Evolutionary conservation across 2,797 vertebrate genomes (phyloP), one percentile per base, ranked within the genome.

Genomic region (Coluber constrictor): DNA sequence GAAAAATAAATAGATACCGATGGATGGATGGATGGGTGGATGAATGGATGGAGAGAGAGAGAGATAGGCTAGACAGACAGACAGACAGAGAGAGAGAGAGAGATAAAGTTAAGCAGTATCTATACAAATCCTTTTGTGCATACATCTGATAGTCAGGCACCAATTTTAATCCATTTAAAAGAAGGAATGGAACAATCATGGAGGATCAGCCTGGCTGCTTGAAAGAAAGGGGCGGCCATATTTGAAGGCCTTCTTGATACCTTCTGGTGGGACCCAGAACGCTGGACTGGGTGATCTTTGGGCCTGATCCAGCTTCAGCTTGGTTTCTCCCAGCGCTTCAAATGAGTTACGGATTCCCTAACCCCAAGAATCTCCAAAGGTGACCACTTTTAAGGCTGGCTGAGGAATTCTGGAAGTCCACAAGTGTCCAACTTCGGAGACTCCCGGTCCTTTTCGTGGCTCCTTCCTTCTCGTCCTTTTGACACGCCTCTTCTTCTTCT

Each of bases 401-500:
- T 37, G 7, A 16, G 6, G 66, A 37, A 74, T 74, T 74, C 66
- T 1, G 0, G 66, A 74, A 74, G 32, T 37, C 27, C 27, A 66
- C 9, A 54, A 29, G 61, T n/a, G 25, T 3, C 61, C 27, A 63
- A 66, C n/a, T n/a, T n/a, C n/a, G n/a, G n/a, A n/a, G n/a, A 66
- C 25, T 63, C 9, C 12, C 15, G 12, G 61, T 63, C 61, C 61
- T 61, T 27, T 61, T 11, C 60, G 25, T 11, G 60, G 25, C 32
- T 3, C 3, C 18, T n/a, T 3, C 3, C 18, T 5, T 47, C 37
- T 9, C 9, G 0, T 37, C 18, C 1, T 47, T 83, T 47, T 25
- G 1, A 47, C 37, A 0, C 12, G 1, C 11, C 94, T 92, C 94
- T 95, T 92, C 91, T 94, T 0, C 86, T 95, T 92, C 91, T 94